A percentile compares a stretch with the other conserved stretches of the same genome.
Evolutionary conservation across 2,113 vertebrate species (phyloP).

Genomic region (Columba janthina): DNA sequence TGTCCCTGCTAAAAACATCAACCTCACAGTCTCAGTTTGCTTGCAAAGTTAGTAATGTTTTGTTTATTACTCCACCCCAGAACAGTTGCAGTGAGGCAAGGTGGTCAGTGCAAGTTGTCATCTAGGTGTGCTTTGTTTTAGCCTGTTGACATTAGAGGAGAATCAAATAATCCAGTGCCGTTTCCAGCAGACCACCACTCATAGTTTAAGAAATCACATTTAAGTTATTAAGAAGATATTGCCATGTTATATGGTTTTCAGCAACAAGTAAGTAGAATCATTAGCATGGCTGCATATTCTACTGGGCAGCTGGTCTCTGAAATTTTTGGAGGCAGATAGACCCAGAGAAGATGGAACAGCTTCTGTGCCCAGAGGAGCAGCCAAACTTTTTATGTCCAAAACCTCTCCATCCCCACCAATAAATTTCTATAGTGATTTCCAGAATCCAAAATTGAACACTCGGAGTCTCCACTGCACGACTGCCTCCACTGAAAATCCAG

Average conservation of each 20-base stretch:
- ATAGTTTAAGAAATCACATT: neutral
- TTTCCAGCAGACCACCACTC: neutral
- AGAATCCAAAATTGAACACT: neutral
- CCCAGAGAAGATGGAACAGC: neutral
- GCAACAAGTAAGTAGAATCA: neutral
- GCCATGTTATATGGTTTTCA: neutral
- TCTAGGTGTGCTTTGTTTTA: neutral
- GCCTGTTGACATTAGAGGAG: neutral
- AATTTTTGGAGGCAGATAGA: neutral
- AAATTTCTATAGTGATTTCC: neutral
- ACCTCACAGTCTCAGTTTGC: neutral
- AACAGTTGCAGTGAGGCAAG: neutral
- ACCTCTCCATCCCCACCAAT: neutral
- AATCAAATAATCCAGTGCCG: neutral
- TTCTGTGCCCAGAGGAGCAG: neutral
- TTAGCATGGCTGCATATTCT: neutral
- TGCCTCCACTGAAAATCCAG: neutral
- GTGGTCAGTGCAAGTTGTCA: neutral
- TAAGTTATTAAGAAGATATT: neutral
- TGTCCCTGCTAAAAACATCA: neutral
- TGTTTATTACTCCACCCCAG: neutral
- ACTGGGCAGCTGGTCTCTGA: neutral
- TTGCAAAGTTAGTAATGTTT: neutral
- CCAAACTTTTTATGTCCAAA: neutral
- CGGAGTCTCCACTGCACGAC: neutral